Evolutionary conservation across 2,113 vertebrate species (phyloP).

Genomic region (Uria lomvia): DNA sequence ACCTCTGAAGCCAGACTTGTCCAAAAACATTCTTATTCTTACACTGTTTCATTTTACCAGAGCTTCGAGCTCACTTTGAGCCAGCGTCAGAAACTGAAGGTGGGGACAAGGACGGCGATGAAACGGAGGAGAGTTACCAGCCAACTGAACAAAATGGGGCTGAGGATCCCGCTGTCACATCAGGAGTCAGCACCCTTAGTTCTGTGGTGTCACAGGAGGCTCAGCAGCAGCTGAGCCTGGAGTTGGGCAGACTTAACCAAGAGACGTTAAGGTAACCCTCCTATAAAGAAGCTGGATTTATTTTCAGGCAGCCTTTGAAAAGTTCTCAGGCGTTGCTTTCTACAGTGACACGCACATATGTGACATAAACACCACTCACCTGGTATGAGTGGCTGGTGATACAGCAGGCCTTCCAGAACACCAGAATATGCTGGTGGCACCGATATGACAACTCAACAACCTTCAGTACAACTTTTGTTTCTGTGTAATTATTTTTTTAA

Average conservation of each 20-base stretch:
- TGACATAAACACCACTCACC: not conserved
- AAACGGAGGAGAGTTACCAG: constrained; percentile 74
- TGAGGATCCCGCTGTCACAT: constrained; percentile 46
- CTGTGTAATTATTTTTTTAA: not conserved
- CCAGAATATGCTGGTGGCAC: not conserved
- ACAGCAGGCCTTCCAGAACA: not conserved
- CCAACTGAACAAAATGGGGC: constrained; percentile 10
- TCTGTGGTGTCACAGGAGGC: constrained; percentile 66
- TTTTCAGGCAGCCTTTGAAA: not conserved
- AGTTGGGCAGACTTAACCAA: constrained; percentile 82
- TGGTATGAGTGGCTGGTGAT: not conserved
- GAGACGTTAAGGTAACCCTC: constrained; percentile 81
- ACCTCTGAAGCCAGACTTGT: not conserved
- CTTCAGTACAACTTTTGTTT: not conserved
- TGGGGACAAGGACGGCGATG: constrained; percentile 81
- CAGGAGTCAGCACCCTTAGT: constrained; percentile 45
- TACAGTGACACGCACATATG: accelerated
- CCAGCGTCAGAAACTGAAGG: constrained; percentile 83
- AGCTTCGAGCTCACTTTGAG: constrained; percentile 86
- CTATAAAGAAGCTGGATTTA: not conserved
- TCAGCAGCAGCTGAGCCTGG: constrained; percentile 75
- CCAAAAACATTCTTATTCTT: not conserved
- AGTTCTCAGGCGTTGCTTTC: not conserved
- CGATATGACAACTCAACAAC: not conserved
- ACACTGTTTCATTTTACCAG: constrained; percentile 61